Base-by-base conservation (phyloP, 23 tunicate genomes). In the Ascidia mentula region DNA sequence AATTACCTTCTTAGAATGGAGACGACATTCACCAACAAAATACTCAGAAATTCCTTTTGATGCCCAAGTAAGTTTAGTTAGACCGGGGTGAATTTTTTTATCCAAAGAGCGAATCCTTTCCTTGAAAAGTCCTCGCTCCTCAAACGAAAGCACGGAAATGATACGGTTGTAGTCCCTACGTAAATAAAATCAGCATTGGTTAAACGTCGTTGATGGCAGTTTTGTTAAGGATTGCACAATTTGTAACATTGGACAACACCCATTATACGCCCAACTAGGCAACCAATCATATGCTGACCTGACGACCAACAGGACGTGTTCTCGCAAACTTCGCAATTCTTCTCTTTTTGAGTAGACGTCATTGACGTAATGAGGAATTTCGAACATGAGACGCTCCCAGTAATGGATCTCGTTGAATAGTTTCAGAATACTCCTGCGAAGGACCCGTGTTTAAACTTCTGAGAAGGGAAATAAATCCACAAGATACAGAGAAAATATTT, bases 351-450 rank as follows among this genome's bases (percentile, higher is more conserved):
- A 42, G 74, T 95, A 95, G 3, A 95, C 95, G 28, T 95, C 99
- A 73, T 89, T 89, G 37, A 89, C 95, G 75, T 85, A 95, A 69
- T 95, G 99, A 26, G 99, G 99, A 73, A 95, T 95, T 74, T 95
- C 99, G 65, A 95, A 95, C 96, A 95, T 85, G 38, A 95, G 78
- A 30, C 94, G 81, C 69, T 95, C 95, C 99, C 99, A 95, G 82
- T 89, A 95, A 38, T 89, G 88, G 42, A 95, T 95, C 69, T 95
- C 99, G 65, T 82, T 86, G 82, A 95, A 95, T n/a, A 95, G 72
- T 71, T 95, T 95, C 75, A 95, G 79, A 24, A 95, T 35, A 18
- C 69, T 86, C 59, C 97, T 87, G 74, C 0, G 40, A 82, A 40
- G n/a, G n/a, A n/a, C n/a, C n/a, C n/a, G n/a, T n/a, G n/a, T n/a